Evolutionary conservation across 2,888 invertebrate species (phyloP).

Genomic region (Periphyllus acericola): DNA sequence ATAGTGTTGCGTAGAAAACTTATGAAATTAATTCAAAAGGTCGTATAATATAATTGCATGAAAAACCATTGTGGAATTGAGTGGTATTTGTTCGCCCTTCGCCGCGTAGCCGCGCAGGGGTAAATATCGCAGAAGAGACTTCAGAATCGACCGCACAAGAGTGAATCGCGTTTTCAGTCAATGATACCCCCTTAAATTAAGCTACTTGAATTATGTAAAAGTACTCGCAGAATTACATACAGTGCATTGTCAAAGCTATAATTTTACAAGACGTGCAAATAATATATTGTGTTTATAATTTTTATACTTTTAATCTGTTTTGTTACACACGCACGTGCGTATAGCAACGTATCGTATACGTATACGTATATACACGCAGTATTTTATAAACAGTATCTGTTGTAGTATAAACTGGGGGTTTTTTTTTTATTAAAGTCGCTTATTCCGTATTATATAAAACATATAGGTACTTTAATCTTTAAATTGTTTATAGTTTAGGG

Average conservation of each 20-base stretch:
- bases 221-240: slow-evolving; percentile 14
- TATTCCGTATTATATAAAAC: too few relatives aligned
- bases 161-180: background rate
- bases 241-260: slow-evolving; percentile 6
- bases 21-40: background rate
- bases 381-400: too few relatives aligned
- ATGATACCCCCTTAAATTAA: slow-evolving; percentile 44
- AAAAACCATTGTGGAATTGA: slow-evolving; percentile 18
- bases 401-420: too few relatives aligned
- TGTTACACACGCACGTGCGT: background rate
- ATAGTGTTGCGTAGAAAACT: background rate
- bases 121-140: background rate
- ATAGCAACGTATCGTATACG: background rate
- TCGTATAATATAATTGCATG: background rate
- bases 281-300: background rate
- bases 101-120: background rate
- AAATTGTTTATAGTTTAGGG: too few relatives aligned
- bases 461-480: too few relatives aligned
- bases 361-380: too few relatives aligned
- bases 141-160: background rate
- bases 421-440: too few relatives aligned
- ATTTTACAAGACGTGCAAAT: background rate
- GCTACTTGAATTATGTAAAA: slow-evolving; percentile 31
- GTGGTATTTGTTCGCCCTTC: slow-evolving; percentile 4
- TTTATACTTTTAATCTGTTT: background rate